These are phyloP conservation scores for Mareca penelope DNA, from an alignment of 2,797 vertebrate species.

Conservation along the genomic window DNA sequence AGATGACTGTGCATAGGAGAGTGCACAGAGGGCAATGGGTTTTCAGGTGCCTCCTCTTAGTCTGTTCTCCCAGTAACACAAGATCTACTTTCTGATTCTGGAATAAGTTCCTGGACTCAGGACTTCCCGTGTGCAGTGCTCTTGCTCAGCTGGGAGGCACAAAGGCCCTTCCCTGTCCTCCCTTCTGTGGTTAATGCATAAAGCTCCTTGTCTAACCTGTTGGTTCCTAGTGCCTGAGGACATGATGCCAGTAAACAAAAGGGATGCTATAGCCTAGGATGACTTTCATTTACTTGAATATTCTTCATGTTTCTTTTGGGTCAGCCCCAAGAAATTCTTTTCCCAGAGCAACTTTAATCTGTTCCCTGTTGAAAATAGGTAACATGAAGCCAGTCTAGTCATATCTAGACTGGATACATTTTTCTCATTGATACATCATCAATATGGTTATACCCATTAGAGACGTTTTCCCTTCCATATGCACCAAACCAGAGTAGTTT, in stretches of 20 bases:
- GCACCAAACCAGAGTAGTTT: background rate
- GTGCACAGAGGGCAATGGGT: background rate
- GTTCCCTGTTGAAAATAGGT: background rate
- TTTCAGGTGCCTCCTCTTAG: rapidly evolving
- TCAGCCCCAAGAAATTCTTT: background rate
- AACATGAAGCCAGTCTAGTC: background rate
- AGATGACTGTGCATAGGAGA: background rate
- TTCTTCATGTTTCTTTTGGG: background rate
- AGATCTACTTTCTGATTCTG: background rate
- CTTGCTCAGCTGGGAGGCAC: background rate
- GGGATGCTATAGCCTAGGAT: background rate
- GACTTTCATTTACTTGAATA: background rate
- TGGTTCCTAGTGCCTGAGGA: background rate
- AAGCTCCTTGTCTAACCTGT: background rate
- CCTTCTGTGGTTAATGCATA: background rate
- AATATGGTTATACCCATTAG: background rate
- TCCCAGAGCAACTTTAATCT: background rate
- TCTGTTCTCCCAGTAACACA: background rate
- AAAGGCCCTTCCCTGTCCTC: background rate
- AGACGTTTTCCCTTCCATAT: background rate
- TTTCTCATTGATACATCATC: background rate
- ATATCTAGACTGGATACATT: background rate
- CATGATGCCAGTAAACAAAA: background rate
- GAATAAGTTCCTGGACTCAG: background rate
- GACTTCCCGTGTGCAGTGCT: background rate